phyloP scores from a whole-genome alignment of 2,113 vertebrate genomes.

The Oncorhynchus gorbuscha region DNA sequence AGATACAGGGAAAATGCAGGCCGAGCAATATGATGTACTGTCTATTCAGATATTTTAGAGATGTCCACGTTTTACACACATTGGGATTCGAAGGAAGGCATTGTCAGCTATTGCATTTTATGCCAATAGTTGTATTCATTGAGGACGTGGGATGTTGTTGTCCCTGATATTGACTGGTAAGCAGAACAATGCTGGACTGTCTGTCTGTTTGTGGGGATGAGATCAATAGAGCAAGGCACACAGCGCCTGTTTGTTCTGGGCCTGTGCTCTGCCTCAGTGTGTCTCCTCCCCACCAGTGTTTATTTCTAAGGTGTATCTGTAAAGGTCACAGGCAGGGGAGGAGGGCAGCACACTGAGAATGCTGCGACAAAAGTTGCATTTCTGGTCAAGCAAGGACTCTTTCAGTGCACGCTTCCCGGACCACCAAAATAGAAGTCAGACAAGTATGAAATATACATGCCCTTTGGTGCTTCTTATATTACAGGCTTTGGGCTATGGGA shows the following conservation, averaged over 20 bases:
- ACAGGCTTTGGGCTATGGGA: conserved; percentile 16
- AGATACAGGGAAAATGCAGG: no score
- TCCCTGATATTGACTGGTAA: no score
- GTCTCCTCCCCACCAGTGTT: neutral
- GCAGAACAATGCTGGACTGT: no score
- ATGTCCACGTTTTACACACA: no score
- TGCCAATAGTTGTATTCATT: no score
- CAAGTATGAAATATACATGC: conserved; percentile 53
- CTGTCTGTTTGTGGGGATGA: no score
- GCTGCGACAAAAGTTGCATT: conserved; percentile 37
- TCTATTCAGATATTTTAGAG: no score
- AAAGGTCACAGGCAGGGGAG: neutral
- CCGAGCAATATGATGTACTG: no score
- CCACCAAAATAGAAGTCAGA: conserved; percentile 48
- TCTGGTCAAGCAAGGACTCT: conserved; percentile 53
- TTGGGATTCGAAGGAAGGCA: no score
- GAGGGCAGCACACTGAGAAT: conserved; percentile 3
- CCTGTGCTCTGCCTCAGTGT: neutral
- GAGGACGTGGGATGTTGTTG: no score
- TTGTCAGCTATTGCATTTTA: no score
- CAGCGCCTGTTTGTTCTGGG: no score
- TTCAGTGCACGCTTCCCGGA: conserved; percentile 29
- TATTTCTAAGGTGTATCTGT: conserved; percentile 13
- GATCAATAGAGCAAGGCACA: conserved; percentile 25
- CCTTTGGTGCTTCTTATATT: conserved; percentile 24